These are phyloP conservation scores for Bubalus kerabau DNA, from an alignment of 2,113 vertebrate species.

Conservation along the genomic window DNA sequence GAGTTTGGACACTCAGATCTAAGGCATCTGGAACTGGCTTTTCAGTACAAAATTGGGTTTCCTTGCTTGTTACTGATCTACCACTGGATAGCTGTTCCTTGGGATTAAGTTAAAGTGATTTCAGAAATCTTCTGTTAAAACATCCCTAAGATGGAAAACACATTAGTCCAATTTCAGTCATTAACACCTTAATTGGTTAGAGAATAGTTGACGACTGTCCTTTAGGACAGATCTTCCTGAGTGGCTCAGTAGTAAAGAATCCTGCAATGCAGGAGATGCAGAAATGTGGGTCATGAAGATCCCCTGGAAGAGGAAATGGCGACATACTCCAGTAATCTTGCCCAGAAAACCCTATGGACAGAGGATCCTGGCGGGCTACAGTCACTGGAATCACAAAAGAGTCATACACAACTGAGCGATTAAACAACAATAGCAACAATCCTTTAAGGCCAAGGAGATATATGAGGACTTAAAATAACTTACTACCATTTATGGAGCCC, in stretches of 20 bases:
- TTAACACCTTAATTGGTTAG: neutral
- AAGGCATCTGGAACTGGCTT: neutral
- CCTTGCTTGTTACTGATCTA: neutral
- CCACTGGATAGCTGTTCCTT: neutral
- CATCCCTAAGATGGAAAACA: neutral
- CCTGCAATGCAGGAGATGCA: neutral
- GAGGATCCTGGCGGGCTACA: neutral
- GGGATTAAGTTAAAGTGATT: neutral
- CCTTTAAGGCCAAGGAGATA: neutral
- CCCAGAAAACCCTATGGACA: neutral
- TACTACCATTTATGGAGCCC: neutral
- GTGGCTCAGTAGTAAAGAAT: neutral
- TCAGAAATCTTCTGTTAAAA: neutral
- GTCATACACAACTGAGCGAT: neutral
- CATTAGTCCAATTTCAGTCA: neutral
- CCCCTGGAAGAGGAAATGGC: neutral
- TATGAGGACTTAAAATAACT: neutral
- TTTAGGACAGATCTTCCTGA: neutral
- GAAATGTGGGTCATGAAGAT: neutral
- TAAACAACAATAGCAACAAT: neutral
- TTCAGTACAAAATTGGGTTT: neutral
- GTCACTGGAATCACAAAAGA: neutral
- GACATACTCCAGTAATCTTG: neutral
- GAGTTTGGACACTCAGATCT: neutral
- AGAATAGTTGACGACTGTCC: neutral